A percentile compares a stretch with the other conserved stretches of the same genome.
These are phyloP conservation scores for Paradoxurus hermaphroditus DNA, from an alignment of 2,113 vertebrate genomes.

Conservation along the genomic window DNA sequence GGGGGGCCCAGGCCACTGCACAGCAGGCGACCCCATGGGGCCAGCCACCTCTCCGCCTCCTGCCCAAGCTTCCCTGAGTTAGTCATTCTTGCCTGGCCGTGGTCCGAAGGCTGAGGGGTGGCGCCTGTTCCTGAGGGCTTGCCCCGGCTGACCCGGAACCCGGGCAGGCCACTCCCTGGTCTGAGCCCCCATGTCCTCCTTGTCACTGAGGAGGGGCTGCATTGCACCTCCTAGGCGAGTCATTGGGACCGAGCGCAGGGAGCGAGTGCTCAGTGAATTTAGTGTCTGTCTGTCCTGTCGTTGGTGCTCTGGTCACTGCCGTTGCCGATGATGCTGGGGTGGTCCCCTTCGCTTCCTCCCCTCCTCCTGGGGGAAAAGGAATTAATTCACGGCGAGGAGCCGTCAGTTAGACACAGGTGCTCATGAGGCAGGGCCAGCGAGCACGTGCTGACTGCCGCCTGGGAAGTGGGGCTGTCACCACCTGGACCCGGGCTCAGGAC, in stretches of 20 bases:
- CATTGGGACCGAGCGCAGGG: not conserved
- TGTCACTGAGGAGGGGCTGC: not conserved
- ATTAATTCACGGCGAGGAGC: not conserved
- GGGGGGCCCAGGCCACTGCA: not conserved
- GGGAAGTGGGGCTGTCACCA: not conserved
- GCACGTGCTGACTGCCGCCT: not conserved
- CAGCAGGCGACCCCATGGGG: not conserved
- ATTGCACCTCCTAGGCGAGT: not conserved
- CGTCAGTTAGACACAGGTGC: not conserved
- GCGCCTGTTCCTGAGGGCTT: not conserved
- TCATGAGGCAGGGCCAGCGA: not conserved
- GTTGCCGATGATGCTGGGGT: not conserved
- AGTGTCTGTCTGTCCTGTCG: not conserved
- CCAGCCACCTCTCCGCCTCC: not conserved
- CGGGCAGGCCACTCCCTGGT: not conserved
- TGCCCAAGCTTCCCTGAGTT: not conserved
- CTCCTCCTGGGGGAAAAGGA: not conserved
- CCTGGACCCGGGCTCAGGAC: no score
- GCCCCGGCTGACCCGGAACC: not conserved
- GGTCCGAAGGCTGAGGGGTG: not conserved
- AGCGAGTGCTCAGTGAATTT: not conserved
- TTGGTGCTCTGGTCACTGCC: not conserved
- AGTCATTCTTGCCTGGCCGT: rapidly evolving
- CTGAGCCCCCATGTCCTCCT: not conserved
- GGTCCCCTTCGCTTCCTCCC: not conserved